phyloP scores from a whole-genome alignment of 1,140 invertebrate species.

The Eupristina koningsbergeri region DNA sequence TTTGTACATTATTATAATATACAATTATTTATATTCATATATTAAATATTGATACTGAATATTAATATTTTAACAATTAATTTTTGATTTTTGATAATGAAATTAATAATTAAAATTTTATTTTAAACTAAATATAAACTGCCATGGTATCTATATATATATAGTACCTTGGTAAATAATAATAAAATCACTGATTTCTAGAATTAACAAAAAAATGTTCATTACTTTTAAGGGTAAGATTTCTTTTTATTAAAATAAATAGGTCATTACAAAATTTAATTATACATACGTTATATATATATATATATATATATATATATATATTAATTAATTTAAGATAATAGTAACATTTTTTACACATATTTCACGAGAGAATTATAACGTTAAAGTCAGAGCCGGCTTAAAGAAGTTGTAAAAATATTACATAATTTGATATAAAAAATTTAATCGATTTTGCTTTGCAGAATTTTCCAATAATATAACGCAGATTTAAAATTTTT shows the following conservation, averaged over 20 bases:
- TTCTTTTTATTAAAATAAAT: slow-evolving; percentile 45
- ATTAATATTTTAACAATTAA: too few species aligned
- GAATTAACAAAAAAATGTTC: neutral
- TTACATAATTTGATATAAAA: neutral
- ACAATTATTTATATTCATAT: too few species aligned
- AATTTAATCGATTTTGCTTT: too few species aligned
- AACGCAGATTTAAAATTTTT: slow-evolving; percentile 9
- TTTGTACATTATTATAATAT: too few species aligned
- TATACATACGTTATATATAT: neutral
- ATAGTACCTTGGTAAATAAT: too few species aligned
- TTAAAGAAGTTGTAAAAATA: neutral
- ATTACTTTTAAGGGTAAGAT: slow-evolving; percentile 9
- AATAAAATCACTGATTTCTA: too few species aligned
- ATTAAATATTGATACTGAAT: too few species aligned
- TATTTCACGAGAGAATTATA: slow-evolving; percentile 10
- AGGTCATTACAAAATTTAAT: slow-evolving; percentile 41
- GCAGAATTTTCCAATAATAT: neutral
- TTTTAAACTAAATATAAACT: too few species aligned
- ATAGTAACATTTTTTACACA: slow-evolving; percentile 27
- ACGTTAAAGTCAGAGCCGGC: slow-evolving; percentile 20
- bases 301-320: slow-evolving; percentile 5
- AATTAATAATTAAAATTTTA: too few species aligned
- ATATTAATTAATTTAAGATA: slow-evolving; percentile 16
- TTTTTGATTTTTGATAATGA: too few species aligned
- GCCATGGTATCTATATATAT: too few species aligned